phyloP scores from a whole-genome alignment of 2,888 invertebrate genomes.

The Anoncus sp. region DNA sequence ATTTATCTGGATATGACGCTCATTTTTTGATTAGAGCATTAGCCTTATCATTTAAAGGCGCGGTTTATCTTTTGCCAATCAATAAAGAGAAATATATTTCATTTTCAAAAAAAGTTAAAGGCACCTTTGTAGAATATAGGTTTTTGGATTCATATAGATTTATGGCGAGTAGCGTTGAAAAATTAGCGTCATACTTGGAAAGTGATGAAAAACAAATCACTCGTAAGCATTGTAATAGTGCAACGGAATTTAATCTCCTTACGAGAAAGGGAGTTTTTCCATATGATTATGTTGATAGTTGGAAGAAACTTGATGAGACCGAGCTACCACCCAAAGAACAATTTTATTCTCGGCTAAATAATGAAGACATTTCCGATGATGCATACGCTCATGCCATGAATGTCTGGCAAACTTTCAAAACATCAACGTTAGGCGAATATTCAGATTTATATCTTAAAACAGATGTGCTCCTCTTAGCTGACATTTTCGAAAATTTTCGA shows the following conservation, averaged over 20 bases:
- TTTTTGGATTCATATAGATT: constrained; percentile 69
- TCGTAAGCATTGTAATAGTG: constrained; percentile 24
- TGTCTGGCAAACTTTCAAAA: constrained; percentile 7
- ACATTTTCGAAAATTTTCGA: constrained; percentile 31
- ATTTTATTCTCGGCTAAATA: constrained; percentile 21
- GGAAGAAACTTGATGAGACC: constrained; percentile 29
- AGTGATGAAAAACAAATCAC: constrained; percentile 36
- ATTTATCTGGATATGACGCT: constrained; percentile 3
- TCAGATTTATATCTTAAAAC: constrained; percentile 45
- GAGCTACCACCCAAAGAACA: constrained; percentile 18
- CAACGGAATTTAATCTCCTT: constrained; percentile 56
- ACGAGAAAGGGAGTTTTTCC: constrained; percentile 73
- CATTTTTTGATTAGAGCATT: constrained; percentile 73
- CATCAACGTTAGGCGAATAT: constrained; percentile 27
- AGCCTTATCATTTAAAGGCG: constrained; percentile 13
- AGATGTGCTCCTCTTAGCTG: constrained; percentile 35
- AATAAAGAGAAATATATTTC: not conserved
- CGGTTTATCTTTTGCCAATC: not conserved
- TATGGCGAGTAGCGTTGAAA: constrained; percentile 58
- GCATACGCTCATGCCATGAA: constrained; percentile 9
- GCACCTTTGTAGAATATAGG: constrained; percentile 36
- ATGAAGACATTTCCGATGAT: constrained; percentile 1
- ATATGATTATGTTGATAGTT: constrained; percentile 72
- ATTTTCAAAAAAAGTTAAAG: not conserved
- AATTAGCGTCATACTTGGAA: not conserved